Evolutionary conservation across 2,797 vertebrate species (phyloP), one percentile per base, ranked within the genome.

Genomic region (Gobionotothen gibberifrons): DNA sequence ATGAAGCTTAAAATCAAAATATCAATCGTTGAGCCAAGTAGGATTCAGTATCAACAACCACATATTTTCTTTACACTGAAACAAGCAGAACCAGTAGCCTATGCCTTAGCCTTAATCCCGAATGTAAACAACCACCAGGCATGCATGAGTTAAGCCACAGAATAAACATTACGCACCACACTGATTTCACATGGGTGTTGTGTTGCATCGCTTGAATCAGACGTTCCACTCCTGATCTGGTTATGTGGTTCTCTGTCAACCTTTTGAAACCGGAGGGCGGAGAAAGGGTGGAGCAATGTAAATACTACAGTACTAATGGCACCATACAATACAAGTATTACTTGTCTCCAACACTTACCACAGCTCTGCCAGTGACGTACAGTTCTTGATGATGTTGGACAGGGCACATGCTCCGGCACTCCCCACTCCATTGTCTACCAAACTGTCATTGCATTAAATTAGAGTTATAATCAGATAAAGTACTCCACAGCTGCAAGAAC

Each of bases 371-470:
- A 97, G 87, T 0, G 90, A 87, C 3, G 79, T 16, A 29, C 90
- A 94, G 64, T 86, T 95, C 78, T 92, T 93, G 82, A 97, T 76
- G 51, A 97, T 85, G 52, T 83, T 83, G 5, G 95, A 95, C 12
- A 97, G 85, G 36, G 96, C 95, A 47, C 62, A 79, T 0, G 95
- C 95, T 69, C 96, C 96, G 52, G 26, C 21, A 51, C 63, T 93
- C 54, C 96, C 95, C 1, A 97, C 94, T 59, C 85, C 83, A 79
- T 97, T 97, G 55, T 92, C 95, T 26, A 97, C 96, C 78, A 97
- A 88, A 82, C 96, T 97, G 78, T 8, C 69, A 32, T 57, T 11
- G 61, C 8, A 84, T 29, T 63, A 65, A 59, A 72, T 39, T 3
- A 22, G 1, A 72, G n/a, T 69, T 53, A n/a, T 26, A 19, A 15